Conservation (phyloP, 2,888 invertebrate genomes). For the Dryobota labecula region DNA sequence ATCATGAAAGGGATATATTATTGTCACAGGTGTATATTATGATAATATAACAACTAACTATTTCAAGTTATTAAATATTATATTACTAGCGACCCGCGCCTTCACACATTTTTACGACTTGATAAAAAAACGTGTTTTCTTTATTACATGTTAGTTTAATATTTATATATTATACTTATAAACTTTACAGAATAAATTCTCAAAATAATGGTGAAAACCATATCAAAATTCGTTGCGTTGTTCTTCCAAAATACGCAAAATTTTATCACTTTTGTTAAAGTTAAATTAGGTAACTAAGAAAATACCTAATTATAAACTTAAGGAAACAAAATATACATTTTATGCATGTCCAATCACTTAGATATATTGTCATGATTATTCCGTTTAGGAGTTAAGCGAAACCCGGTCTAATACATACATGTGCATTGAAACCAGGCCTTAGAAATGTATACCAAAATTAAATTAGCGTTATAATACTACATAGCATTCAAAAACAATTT, state of each 20-base stretch:
- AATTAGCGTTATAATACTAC: conserved; percentile 3
- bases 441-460: conserved; percentile 45
- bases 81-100: background rate
- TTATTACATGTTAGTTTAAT: background rate
- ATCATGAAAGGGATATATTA: conserved; percentile 18
- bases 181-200: background rate
- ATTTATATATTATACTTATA: background rate
- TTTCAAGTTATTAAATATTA: conserved; percentile 2
- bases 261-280: no score
- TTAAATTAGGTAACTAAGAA: background rate
- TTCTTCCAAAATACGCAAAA: no score
- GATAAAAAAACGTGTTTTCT: background rate
- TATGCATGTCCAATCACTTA: conserved; percentile 25
- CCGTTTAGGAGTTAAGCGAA: conserved; percentile 32
- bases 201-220: background rate
- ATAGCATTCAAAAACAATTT: background rate
- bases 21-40: background rate
- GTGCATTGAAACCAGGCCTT: conserved; percentile 46
- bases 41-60: background rate
- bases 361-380: conserved; percentile 39
- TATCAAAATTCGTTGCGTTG: background rate
- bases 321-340: conserved; percentile 23
- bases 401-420: conserved; percentile 43
- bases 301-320: background rate
- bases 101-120: background rate